Evolutionary conservation across 2,797 vertebrate species (phyloP), one percentile per base, ranked within the genome.

Genomic region (Corythornis leucogaster): DNA sequence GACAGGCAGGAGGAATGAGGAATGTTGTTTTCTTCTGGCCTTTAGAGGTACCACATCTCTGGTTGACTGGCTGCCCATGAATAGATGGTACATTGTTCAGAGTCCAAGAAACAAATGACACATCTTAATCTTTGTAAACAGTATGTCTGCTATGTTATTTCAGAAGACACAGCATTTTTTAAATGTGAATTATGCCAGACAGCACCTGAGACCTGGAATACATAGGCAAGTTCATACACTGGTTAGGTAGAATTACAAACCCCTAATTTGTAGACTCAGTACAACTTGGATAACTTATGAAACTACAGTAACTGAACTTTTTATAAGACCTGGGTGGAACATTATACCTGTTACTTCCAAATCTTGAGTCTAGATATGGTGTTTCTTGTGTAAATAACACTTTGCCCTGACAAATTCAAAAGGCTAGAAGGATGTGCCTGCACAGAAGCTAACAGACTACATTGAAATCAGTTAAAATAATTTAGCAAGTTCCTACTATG

Each of bases 121-220:
- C 28, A 69, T 38, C 76, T 67, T 70, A 83, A 77, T 8, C 33
- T 73, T 35, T 69, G 4, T 28, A 68, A 80, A 42, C 5, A 50
- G 12, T 22, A 67, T 9, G 48, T 17, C 21, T 18, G 19, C 11
- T 25, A n/a, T 0, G 0, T 30, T 40, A 68, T 54, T 85, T 63
- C 68, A 82, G 35, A 53, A 64, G 12, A 57, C n/a, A 25, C n/a
- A 22, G 50, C 12, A 42, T n/a, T 46, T 90, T 73, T 50, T 17
- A 76, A 82, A 46, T n/a, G 55, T 26, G 73, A 73, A 38, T 45
- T 3, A 53, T 62, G 55, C 31, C 64, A 73, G 28, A 42, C n/a
- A 58, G 17, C 19, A 61, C 20, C 64, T 54, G 28, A 53, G 21
- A 17, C 64, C 63, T 71, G n/a, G 15, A 12, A 71, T 53, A 61